Evolutionary conservation across 2,888 invertebrate genomes (phyloP), one percentile per base, ranked within the genome.

Genomic region (Cremastinae sp.): DNA sequence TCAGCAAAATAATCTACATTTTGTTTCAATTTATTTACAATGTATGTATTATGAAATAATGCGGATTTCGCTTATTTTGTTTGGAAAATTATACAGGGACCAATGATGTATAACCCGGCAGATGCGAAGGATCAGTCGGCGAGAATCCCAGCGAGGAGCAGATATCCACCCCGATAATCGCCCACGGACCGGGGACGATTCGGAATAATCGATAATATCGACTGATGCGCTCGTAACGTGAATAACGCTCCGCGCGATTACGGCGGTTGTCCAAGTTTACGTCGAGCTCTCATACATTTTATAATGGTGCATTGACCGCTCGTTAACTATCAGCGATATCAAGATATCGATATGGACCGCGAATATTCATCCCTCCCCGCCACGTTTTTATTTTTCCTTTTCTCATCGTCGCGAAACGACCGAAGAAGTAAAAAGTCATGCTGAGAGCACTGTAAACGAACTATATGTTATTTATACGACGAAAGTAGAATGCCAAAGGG

Each of bases 61-160:
- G n/a, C n/a, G n/a, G n/a, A n/a, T n/a, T n/a, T n/a, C n/a, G n/a
- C n/a, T n/a, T n/a, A 28, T 28, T 16, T 12, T 18, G 43, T 43
- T 54, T 66, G 28, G 8, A 10, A 65, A 41, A 75, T 59, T 78
- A 77, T 66, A 36, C 82, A 89, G 88, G 88, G 85, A 87, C 87
- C 88, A 87, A 86, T 85, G 85, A 87, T 87, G 87, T 87, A 83
- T 83, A 87, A 88, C 78, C 85, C 87, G 65, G 82, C 80, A 74
- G 85, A 87, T 41, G 75, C 83, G 80, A 88, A 84, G 82, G 85
- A 88, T 84, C 84, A 83, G 78, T 82, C 85, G 43, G 47, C 72
- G 79, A 86, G 85, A 75, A 85, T 83, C 58, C 74, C 82, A 38
- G 78, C 82, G 28, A 82, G 82, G 18, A 85, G 75, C 78, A 83